Conservation (phyloP, 2,113 vertebrate species). For the Apus apus region DNA sequence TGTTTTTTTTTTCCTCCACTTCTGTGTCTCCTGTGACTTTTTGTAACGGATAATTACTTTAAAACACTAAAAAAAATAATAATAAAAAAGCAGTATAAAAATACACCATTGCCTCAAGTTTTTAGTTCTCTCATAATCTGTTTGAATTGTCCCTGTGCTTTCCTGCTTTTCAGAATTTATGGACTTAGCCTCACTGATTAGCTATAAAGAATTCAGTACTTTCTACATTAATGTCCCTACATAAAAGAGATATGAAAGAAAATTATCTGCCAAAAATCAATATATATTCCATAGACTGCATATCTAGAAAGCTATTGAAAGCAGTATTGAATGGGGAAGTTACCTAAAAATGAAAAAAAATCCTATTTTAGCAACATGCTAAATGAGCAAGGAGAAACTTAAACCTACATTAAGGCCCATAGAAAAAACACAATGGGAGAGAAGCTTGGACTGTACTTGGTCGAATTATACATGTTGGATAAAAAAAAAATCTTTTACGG, state of each 20-base stretch:
- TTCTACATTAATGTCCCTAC: not conserved
- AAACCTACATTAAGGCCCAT: not conserved
- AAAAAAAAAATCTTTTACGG: not conserved
- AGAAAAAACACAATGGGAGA: not conserved
- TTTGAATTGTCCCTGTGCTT: not conserved
- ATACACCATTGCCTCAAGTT: not conserved
- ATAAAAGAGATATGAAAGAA: not conserved
- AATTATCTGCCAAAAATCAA: constrained; percentile 1
- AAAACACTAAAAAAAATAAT: not conserved
- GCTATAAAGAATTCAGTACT: constrained; percentile 25
- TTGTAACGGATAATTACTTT: not conserved
- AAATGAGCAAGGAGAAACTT: not conserved
- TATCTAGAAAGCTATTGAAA: not conserved
- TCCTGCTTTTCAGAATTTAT: not conserved
- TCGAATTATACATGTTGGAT: not conserved
- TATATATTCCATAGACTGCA: not conserved
- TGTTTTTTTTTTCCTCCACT: not conserved
- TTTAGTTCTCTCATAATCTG: not conserved
- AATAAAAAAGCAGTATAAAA: not conserved
- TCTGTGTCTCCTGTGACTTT: not conserved
- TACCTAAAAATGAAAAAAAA: not conserved
- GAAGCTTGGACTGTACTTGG: not conserved
- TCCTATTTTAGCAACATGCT: not conserved
- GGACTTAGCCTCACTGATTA: not conserved
- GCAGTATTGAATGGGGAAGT: not conserved